Base-by-base conservation (phyloP, 2,888 invertebrate species). In the Andrena flavipes region DNA sequence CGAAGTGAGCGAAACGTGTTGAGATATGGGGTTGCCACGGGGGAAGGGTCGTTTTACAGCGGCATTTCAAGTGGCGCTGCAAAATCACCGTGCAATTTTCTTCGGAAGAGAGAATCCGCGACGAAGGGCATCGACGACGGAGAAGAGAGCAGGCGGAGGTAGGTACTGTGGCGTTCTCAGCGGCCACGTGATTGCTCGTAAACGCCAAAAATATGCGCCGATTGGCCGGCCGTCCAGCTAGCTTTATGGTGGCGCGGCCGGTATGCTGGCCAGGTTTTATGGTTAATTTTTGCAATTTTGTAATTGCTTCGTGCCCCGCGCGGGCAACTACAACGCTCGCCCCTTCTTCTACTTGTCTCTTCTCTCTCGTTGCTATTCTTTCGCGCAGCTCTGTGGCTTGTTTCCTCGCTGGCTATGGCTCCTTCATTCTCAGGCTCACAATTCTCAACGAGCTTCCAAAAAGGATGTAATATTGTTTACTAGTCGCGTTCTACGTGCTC, bases 141-240 rank as follows among this genome's bases (percentile, higher is more conserved):
- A 77, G 65, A 49, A 54, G 62, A 67, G 65, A 8, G 62, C 65
- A 72, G 60, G 81, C 13, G 76, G 79, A 67, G 69, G 70, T 71
- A 35, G 84, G 76, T 69, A 26, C 68, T 56, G 30, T 48, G 42
- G 64, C 79, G 84, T 84, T 87, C 86, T 72, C 80, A 65, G 87
- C 84, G 89, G 90, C 90, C 90, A 87, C 90, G 90, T 92, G 93
- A 93, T 93, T 92, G 93, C 89, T 93, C 93, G 93, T 93, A 94
- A 94, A 94, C 88, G 91, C 93, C 93, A 92, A 93, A 93, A 93
- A 91, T 93, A 91, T 92, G 91, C 92, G 89, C 89, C 90, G 92
- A 93, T 93, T 93, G 92, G 92, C 87, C 87, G 89, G 84, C 86
- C 87, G 86, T 85, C 78, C 87, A 83, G 88, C 88, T 86, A 89